A percentile compares a stretch with the other conserved stretches of the same genome.
phyloP scores from a whole-genome alignment of 2,797 vertebrate genomes.

The Ibycter americanus region DNA sequence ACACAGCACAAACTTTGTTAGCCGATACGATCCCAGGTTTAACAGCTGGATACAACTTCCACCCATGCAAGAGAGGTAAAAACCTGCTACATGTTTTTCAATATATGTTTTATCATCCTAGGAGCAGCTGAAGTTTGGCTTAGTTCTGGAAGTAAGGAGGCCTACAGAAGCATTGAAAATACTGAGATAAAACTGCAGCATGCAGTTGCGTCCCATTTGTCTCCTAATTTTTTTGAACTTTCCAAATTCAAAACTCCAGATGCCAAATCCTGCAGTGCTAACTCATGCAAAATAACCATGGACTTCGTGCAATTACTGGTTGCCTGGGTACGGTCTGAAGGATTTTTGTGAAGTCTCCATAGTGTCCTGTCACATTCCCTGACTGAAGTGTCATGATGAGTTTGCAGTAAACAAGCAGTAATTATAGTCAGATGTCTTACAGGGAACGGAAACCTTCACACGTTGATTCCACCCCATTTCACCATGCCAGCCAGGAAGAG shows the following conservation, averaged over 20 bases:
- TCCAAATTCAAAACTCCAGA: neutral
- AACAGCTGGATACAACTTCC: constrained; percentile 99
- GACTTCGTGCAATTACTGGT: constrained; percentile 12
- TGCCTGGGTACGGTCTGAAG: neutral
- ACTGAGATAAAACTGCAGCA: neutral
- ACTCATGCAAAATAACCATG: neutral
- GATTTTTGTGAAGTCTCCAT: constrained; percentile 24
- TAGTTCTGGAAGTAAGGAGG: neutral
- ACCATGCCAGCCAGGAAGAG: neutral
- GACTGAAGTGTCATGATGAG: constrained; percentile 16
- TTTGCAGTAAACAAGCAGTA: constrained; percentile 38
- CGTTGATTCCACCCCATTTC: constrained; percentile 1
- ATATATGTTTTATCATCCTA: constrained; percentile 13
- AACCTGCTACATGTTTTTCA: constrained; percentile 30
- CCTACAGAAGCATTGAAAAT: neutral
- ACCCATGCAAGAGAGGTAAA: constrained; percentile 98
- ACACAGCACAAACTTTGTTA: constrained; percentile 99
- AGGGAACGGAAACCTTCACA: neutral
- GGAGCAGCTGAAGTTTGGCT: neutral
- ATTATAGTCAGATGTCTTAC: neutral
- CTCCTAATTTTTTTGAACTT: neutral
- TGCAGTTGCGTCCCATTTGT: neutral
- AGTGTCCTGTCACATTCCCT: constrained; percentile 25
- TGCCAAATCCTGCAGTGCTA: constrained; percentile 31
- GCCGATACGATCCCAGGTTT: constrained; percentile 98